Base-by-base conservation (phyloP, 2,797 vertebrate genomes). In the Phalanger gymnotis region DNA sequence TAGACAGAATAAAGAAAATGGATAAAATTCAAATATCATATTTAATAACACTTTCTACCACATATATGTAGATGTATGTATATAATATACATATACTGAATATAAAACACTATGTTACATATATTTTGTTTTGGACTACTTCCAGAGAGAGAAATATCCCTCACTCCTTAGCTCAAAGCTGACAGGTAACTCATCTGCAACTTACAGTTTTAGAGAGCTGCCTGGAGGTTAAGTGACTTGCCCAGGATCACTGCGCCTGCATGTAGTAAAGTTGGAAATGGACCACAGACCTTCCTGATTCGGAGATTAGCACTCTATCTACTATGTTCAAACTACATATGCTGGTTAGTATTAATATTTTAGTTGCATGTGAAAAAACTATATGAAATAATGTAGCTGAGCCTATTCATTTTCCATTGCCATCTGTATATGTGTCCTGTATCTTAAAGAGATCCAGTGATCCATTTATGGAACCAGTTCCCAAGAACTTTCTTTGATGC, bases 21-120 rank as follows among this genome's bases (percentile, higher is more conserved):
- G 28, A 66, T 47, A 96, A 94, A 91, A 92, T 28, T 5, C 92
- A 94, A 90, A 93, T 7, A 54, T 90, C 90, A 27, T 47, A 91
- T 19, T 53, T 66, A 66, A 66, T 66, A 66, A n/a, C 16, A 19
- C 34, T n/a, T 66, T 66, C 1, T 5, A 7, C 47, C 81, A 89
- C 5, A 25, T 31, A 92, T 40, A 91, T 87, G 54, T 31, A 40
- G 55, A 1, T 90, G 55, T 31, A 30, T 57, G 28, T 87, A 40
- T 2, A 90, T 92, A 34, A 95, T n/a, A n/a, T n/a, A 54, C 19
- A 16, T 13, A n/a, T 7, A 4, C 25, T 92, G 31, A 11, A 81
- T 25, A 81, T 5, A 92, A 66, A n/a, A 66, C n/a, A 66, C 4
- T 66, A 16, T n/a, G 19, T 66, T n/a, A 66, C 14, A 13, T 13